phyloP scores from a whole-genome alignment of 2,888 invertebrate species.

The Dynastes maya region DNA sequence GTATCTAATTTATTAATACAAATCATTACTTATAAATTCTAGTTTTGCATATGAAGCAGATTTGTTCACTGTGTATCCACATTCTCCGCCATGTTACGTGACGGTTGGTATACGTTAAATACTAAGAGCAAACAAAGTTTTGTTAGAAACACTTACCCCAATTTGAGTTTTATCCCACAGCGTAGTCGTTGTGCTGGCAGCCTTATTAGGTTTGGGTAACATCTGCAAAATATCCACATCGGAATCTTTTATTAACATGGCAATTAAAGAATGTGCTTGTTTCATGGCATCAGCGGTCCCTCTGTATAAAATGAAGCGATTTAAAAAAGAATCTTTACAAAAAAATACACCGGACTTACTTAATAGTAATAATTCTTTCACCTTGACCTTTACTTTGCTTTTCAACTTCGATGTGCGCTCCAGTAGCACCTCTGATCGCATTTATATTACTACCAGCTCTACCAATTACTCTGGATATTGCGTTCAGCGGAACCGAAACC shows the following conservation, averaged over 20 bases:
- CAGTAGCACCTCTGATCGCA: slow-evolving; percentile 96
- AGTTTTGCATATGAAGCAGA: too few species aligned
- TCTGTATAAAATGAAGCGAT: slow-evolving; percentile 68
- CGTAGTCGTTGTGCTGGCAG: slow-evolving; percentile 73
- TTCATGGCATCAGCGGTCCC: slow-evolving; percentile 93
- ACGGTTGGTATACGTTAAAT: not conserved
- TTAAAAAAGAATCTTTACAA: not conserved
- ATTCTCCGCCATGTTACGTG: too few species aligned
- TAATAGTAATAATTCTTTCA: slow-evolving; percentile 95
- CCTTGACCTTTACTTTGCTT: slow-evolving; percentile 96
- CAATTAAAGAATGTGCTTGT: slow-evolving; percentile 92
- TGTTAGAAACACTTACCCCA: slow-evolving; percentile 66
- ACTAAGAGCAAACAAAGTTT: not conserved
- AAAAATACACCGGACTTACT: slow-evolving; percentile 73
- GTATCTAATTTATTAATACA: too few species aligned
- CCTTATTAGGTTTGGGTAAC: slow-evolving; percentile 76
- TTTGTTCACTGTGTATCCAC: too few species aligned
- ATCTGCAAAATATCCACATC: slow-evolving; percentile 92
- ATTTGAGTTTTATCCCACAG: slow-evolving; percentile 75
- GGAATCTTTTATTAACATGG: slow-evolving; percentile 94
- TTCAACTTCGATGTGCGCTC: slow-evolving; percentile 98
- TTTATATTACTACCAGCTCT: slow-evolving; percentile 98
- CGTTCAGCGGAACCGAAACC: slow-evolving; percentile 94
- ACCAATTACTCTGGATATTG: slow-evolving; percentile 97
- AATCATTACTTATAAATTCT: too few species aligned